A percentile compares a stretch with the other conserved stretches of the same genome.
Conservation (phyloP, 2,797 vertebrate genomes). For the Anniella stebbinsi region DNA sequence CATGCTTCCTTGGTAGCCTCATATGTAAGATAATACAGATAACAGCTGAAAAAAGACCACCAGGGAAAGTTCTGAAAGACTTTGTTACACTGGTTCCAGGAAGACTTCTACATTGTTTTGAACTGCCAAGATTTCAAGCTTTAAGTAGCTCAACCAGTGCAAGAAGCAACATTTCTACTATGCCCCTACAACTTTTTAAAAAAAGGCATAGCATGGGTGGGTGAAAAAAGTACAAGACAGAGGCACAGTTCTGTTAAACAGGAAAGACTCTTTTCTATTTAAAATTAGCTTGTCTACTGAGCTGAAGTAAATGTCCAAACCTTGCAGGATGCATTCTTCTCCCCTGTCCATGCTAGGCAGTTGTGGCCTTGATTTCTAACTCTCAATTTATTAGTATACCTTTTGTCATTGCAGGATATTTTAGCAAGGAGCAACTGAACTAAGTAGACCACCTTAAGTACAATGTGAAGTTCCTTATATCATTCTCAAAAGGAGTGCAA, state of each 20-base stretch:
- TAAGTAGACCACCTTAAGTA: constrained; percentile 23
- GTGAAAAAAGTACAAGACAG: neutral
- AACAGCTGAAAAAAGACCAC: neutral
- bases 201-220: neutral
- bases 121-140: neutral
- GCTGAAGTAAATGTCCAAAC: neutral
- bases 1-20: neutral
- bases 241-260: neutral
- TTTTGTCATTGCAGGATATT: constrained; percentile 14
- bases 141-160: neutral
- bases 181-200: neutral
- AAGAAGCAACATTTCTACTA: neutral
- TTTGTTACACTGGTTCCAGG: neutral
- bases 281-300: neutral
- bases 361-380: constrained; percentile 22
- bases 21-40: neutral
- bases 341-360: neutral
- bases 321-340: neutral
- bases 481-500: constrained; percentile 24
- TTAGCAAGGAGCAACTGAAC: constrained; percentile 15
- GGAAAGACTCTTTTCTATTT: neutral
- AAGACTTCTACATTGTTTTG: neutral
- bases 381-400: constrained; percentile 36
- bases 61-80: neutral
- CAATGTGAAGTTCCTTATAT: constrained; percentile 32